Percentiles rank a stretch among this genome's conserved stretches.
Evolutionary conservation across 2,888 invertebrate species (phyloP).

Genomic region (Papilio demoleus): DNA sequence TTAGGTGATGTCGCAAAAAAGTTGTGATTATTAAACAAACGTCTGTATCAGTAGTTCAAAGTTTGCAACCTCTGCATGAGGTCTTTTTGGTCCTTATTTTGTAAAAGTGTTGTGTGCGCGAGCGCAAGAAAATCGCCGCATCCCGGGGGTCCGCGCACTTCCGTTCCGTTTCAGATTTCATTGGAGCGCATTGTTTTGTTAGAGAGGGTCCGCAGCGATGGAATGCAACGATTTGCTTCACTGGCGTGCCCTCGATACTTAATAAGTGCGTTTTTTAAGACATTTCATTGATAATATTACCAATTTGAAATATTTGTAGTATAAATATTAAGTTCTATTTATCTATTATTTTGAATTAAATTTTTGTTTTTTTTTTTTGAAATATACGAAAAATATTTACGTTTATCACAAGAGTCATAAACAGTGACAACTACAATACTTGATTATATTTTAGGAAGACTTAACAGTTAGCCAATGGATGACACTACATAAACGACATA

Average conservation of each 20-base stretch:
- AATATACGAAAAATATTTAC: no score
- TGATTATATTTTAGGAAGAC: background rate
- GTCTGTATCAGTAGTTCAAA: background rate
- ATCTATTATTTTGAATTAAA: background rate
- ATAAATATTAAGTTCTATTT: background rate
- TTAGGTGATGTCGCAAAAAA: no score
- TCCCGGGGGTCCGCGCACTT: conserved; percentile 78
- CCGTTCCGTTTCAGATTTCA: conserved; percentile 78
- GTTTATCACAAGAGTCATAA: no score
- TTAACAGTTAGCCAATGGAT: no score
- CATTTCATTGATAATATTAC: conserved; percentile 6
- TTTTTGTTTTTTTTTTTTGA: no score
- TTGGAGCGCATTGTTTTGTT: conserved; percentile 65
- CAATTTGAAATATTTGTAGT: background rate
- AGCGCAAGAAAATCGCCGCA: conserved; percentile 78
- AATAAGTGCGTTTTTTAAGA: conserved; percentile 1
- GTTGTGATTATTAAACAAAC: background rate
- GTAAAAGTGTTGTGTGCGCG: conserved; percentile 60
- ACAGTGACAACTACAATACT: no score
- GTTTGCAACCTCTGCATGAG: conserved; percentile 55
- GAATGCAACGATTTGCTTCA: conserved; percentile 40
- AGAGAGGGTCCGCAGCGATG: conserved; percentile 62
- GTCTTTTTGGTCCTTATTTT: conserved; percentile 64
- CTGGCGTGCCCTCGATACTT: conserved; percentile 11
- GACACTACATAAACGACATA: background rate